These are phyloP conservation scores for Nothura maculosa DNA, from an alignment of 2,797 vertebrate species.

Conservation along the genomic window DNA sequence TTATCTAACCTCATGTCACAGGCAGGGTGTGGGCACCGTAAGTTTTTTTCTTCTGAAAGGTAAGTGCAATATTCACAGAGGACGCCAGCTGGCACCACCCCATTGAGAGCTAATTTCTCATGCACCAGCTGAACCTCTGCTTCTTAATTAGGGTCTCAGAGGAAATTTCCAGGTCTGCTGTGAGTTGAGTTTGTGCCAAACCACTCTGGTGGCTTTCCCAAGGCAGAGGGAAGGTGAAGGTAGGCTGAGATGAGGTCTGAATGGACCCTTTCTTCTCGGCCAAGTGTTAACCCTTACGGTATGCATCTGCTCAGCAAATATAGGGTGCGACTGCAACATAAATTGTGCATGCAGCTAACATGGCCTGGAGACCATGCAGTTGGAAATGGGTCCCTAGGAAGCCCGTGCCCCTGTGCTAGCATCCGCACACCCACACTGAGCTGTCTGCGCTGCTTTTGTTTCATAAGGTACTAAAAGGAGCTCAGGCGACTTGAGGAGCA, in stretches of 20 bases:
- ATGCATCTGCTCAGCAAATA: background rate
- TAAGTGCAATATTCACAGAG: background rate
- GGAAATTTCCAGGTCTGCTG: background rate
- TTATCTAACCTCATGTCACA: slow-evolving; percentile 33
- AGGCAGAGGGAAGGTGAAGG: background rate
- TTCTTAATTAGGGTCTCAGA: background rate
- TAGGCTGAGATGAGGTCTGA: background rate
- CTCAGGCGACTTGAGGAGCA: background rate
- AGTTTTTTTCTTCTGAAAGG: slow-evolving; percentile 35
- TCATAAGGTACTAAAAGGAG: background rate
- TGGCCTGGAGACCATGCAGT: background rate
- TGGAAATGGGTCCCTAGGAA: background rate
- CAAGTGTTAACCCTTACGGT: background rate
- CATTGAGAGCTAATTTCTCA: background rate
- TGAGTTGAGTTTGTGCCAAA: background rate
- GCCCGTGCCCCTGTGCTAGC: background rate
- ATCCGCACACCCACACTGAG: accelerated
- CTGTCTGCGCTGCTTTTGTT: background rate
- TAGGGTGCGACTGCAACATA: accelerated
- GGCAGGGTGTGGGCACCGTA: slow-evolving; percentile 43
- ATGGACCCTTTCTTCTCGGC: background rate
- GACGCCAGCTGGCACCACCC: background rate
- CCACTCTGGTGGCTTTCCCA: background rate
- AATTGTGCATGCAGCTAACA: background rate
- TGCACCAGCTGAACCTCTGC: background rate